Base-by-base conservation (phyloP, 1,140 invertebrate species). In the Drosophila ogumai region DNA sequence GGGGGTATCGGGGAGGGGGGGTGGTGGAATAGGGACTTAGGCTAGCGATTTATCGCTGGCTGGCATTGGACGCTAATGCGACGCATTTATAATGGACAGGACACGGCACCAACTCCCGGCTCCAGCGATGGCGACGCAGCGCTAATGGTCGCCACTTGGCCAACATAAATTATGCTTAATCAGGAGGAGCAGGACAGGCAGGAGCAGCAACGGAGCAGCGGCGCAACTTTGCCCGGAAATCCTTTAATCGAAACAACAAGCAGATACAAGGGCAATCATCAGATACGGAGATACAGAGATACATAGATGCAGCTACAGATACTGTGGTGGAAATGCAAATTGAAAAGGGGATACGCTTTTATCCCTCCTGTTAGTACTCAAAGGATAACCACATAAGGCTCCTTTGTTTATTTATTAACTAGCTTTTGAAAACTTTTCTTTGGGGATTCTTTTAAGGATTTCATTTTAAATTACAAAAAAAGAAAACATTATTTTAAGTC, bases 121-220 rank as follows among this genome's bases (percentile, higher is more conserved):
- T 54, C 22, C 31, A 36, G 31, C 69, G 40, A 15, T 63, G 58
- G 55, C 66, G 67, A 55, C 55, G 80, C 56, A 47, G 61, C 84
- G 82, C 84, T 86, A 86, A 86, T 86, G 84, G 79, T 82, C 79
- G 82, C 82, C 75, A 85, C 82, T 85, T 87, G 82, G 82, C 78
- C 69, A 71, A 86, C 82, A 86, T 86, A 86, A 86, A 86, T 86
- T 87, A 82, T 87, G 68, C 66, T 79, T 82, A 85, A 85, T 85
- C 82, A 87, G 75, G 61, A 72, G 47, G 41, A 69, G 58, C 79
- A 72, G 6, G 49, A 28, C 10, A 57, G 50, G 13, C 66, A 50
- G 12, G 17, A 22, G 22, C 19, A 22, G 19, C 19, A 22, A 2
- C 40, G 9, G 25, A 55, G 46, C 13, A 59, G 13, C 19, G 46